Percentiles rank a stretch among this genome's conserved stretches.
These are phyloP conservation scores for Albula glossodonta DNA, from an alignment of 2,113 vertebrate species.

Conservation along the genomic window DNA sequence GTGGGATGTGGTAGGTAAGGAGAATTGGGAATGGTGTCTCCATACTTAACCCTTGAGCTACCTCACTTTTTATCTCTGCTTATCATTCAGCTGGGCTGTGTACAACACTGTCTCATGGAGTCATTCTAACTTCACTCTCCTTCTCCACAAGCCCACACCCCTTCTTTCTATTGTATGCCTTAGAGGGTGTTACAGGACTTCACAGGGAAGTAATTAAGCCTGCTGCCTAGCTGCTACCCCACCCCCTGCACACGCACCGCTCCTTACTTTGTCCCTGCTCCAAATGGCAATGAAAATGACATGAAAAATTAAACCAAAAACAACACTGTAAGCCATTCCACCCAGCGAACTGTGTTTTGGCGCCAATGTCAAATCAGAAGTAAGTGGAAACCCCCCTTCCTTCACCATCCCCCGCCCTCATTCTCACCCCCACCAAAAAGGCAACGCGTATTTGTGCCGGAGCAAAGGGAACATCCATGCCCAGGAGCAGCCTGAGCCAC, in stretches of 20 bases:
- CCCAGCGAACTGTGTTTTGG: not conserved
- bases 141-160: slow-evolving; percentile 19
- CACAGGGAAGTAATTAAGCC: slow-evolving; percentile 31
- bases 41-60: not conserved
- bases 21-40: not conserved
- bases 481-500: not conserved
- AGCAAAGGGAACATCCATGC: not conserved
- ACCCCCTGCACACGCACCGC: not conserved
- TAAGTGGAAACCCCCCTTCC: no score
- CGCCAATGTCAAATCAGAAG: not conserved
- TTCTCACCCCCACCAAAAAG: no score
- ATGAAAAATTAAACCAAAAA: not conserved
- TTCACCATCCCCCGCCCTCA: not conserved
- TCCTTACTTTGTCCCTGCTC: not conserved
- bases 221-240: not conserved
- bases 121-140: slow-evolving; percentile 46
- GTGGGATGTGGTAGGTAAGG: not conserved
- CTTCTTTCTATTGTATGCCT: not conserved
- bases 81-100: slow-evolving; percentile 52
- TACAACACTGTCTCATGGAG: slow-evolving; percentile 41
- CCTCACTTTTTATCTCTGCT: slow-evolving; percentile 42
- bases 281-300: slow-evolving; percentile 9
- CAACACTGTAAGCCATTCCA: not conserved
- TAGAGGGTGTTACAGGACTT: slow-evolving; percentile 31
- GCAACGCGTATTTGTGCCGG: no score